Base-by-base conservation (phyloP, 2,797 vertebrate species). In the Borostomias antarcticus region DNA sequence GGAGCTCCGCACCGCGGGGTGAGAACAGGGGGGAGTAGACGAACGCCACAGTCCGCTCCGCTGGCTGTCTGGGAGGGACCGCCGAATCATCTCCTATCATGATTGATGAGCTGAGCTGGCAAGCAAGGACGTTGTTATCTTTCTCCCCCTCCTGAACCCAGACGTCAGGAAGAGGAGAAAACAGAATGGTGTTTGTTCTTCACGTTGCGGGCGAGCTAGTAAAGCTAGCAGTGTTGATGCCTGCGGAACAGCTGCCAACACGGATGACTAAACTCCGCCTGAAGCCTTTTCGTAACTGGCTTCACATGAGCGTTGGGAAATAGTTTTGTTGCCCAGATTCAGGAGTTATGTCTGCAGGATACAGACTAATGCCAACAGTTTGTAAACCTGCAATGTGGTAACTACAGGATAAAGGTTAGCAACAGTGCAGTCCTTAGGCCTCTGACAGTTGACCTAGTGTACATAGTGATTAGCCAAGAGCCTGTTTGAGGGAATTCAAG, bases 211-310 rank as follows among this genome's bases (percentile, higher is more conserved):
- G 52, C 63, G 76, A 83, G 82, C 78, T 77, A 76, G 75, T 83
- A 59, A 64, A 68, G 76, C 73, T 67, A 66, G 77, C 76, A 57
- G 79, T 83, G 79, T 81, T 85, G 86, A 87, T 84, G 81, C 71
- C 79, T 68, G 67, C 71, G 67, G 68, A 82, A 75, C 79, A 81
- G 83, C 86, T 87, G 84, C 89, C 88, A 82, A 71, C 75, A 75
- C 23, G 10, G 78, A 85, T 83, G 86, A 87, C 79, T 86, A 84
- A 82, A 83, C 77, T 64, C 62, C 2, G 80, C 86, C 82, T 60
- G 68, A 11, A 57, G 85, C 85, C 77, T 66, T 84, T 70, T 70
- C 54, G 59, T 67, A 9, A 73, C 73, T 75, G 56, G 75, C 74
- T 75, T 80, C 81, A 72, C 74, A 68, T 70, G 68, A 83, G 74